phyloP scores from a whole-genome alignment of 2,888 invertebrate genomes.

The Cheiracanthium punctorium region DNA sequence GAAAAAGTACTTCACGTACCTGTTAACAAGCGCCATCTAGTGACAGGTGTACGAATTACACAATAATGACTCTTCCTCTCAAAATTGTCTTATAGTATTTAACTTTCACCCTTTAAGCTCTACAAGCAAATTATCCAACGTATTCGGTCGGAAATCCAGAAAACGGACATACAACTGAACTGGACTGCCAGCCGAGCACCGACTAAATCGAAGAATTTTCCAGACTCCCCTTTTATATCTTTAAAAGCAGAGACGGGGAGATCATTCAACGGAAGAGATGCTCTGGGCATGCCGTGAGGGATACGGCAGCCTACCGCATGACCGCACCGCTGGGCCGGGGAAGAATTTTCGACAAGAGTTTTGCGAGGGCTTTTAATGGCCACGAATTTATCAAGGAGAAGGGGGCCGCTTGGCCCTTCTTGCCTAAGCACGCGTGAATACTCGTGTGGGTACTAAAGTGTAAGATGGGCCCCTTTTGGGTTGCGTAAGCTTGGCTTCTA shows the following conservation, averaged over 20 bases:
- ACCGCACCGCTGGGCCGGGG: slow-evolving; percentile 64
- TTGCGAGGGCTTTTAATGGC: slow-evolving; percentile 54
- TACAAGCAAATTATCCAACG: neutral
- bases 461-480: slow-evolving; percentile 38
- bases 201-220: slow-evolving; percentile 27
- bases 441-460: slow-evolving; percentile 49
- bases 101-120: no score
- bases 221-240: slow-evolving; percentile 57
- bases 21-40: neutral
- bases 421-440: slow-evolving; percentile 68
- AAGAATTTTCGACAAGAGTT: slow-evolving; percentile 3
- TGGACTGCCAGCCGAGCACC: neutral
- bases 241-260: slow-evolving; percentile 37
- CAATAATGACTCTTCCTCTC: neutral
- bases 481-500: neutral
- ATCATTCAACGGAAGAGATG: slow-evolving; percentile 66
- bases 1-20: neutral
- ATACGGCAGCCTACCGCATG: slow-evolving; percentile 52
- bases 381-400: slow-evolving; percentile 65
- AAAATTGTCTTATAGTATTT: neutral
- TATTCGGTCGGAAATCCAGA: neutral
- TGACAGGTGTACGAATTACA: neutral
- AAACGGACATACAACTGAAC: slow-evolving; percentile 13
- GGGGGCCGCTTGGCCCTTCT: slow-evolving; percentile 32
- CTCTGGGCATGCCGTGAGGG: slow-evolving; percentile 57